Evolutionary conservation across 2,113 vertebrate species (phyloP), one percentile per base, ranked within the genome.

Genomic region (Sisor rabdophorus): DNA sequence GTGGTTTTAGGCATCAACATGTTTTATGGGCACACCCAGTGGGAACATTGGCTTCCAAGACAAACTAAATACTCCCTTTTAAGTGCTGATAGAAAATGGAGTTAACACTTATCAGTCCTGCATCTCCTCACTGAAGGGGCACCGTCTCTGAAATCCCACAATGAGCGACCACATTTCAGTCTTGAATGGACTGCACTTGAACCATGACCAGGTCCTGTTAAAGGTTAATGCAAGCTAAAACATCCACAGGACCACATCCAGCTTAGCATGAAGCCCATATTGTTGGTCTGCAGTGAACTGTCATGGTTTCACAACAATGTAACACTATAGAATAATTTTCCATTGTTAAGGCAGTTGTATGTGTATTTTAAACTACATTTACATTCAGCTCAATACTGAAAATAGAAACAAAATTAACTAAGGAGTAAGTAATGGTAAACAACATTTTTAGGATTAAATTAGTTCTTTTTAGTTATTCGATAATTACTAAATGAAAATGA

Each of bases 161-260:
- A 50, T 67, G 40, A 48, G 24, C 11, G 71, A 74, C 71, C 47
- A 48, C 52, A 22, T 22, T 56, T 59, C 73, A 64, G 59, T 50
- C 59, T 64, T 26, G 4, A 71, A 63, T 48, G 19, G 40, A 79
- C 69, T 72, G 68, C 73, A 76, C 60, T 65, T 61, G 60, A 76
- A 76, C 76, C 76, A 78, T 81, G 70, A 69, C 76, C 48, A 56
- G 63, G 55, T 63, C 50, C 56, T 56, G 75, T 74, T 63, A 70
- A 50, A 75, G 75, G 75, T 73, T 77, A 78, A 74, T 81, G 70
- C 44, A 67, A 44, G 56, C 32, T 76, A 30, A 81, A 77, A 59
- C 52, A 26, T 53, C 59, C 44, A 50, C 28, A 24, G 65, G 80
- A 74, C 55, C 71, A 60, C 71, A 75, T 76, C 70, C 71, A 61